Conservation (phyloP, 2,888 invertebrate genomes). For the Allacma fusca region DNA sequence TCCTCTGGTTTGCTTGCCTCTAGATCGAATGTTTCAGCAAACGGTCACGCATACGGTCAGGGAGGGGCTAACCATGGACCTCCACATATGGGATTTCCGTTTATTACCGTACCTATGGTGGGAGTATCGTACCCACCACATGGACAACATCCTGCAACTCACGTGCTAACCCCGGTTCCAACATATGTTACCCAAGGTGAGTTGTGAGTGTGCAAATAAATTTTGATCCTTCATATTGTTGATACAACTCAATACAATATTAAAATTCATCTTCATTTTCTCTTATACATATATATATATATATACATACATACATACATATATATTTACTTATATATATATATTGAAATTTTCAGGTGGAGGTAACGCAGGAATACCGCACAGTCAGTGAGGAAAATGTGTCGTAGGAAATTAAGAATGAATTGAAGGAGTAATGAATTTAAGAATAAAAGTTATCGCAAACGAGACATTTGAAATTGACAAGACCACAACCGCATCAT, state of each 20-base stretch:
- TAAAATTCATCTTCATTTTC: too few relatives aligned
- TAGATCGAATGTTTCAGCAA: constrained; percentile 50
- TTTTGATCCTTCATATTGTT: too few relatives aligned
- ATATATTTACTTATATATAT: too few relatives aligned
- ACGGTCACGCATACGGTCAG: constrained; percentile 59
- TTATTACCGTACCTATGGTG: constrained; percentile 50
- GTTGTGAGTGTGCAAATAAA: constrained; percentile 13
- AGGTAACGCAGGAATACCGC: constrained; percentile 56
- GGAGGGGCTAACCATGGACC: constrained; percentile 50
- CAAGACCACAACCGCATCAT: constrained; percentile 42
- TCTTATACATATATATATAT: too few relatives aligned
- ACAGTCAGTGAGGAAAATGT: constrained; percentile 57
- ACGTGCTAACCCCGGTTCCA: not conserved
- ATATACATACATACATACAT: too few relatives aligned
- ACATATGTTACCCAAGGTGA: constrained; percentile 2
- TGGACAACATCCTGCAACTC: not conserved
- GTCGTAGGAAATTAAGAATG: constrained; percentile 40
- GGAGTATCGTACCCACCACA: not conserved
- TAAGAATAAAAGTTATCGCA: constrained; percentile 43
- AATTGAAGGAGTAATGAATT: constrained; percentile 46
- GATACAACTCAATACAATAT: too few relatives aligned
- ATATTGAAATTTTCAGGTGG: constrained; percentile 53
- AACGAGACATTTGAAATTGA: constrained; percentile 46
- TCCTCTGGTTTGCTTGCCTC: not conserved
- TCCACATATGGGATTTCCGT: constrained; percentile 46